A percentile compares a stretch with the other conserved stretches of the same genome.
These are phyloP conservation scores for Trichoplusia ni DNA, from an alignment of 1,140 invertebrate genomes.

Conservation along the genomic window DNA sequence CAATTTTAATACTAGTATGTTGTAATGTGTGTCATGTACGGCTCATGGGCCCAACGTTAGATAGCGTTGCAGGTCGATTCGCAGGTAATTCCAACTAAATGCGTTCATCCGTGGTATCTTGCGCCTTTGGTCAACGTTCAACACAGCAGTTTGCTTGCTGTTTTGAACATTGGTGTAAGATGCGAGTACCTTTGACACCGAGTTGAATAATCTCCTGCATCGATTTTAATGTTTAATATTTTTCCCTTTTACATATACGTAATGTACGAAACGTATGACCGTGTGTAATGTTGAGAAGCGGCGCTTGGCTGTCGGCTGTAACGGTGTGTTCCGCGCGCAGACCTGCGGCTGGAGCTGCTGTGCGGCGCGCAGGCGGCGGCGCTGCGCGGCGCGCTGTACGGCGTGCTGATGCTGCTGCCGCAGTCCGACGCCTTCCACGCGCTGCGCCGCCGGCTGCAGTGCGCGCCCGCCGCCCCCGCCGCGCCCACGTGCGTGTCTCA, in stretches of 20 bases:
- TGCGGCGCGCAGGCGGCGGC: slow-evolving; percentile 87
- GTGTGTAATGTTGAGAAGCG: not conserved
- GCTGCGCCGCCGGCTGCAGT: slow-evolving; percentile 92
- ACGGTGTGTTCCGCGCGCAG: slow-evolving; percentile 81
- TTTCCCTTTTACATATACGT: too few relatives aligned
- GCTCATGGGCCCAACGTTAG: too few relatives aligned
- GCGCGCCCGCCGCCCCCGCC: slow-evolving; percentile 85
- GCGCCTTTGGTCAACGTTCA: slow-evolving; percentile 21
- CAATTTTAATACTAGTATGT: too few relatives aligned
- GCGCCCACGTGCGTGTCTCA: slow-evolving; percentile 87
- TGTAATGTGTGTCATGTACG: too few relatives aligned
- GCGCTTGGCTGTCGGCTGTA: not conserved
- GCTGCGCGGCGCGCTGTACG: slow-evolving; percentile 95
- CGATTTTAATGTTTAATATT: not conserved
- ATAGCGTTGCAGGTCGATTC: too few relatives aligned
- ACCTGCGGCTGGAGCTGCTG: slow-evolving; percentile 95
- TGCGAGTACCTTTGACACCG: not conserved
- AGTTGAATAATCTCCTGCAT: too few relatives aligned
- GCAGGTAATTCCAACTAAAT: too few relatives aligned
- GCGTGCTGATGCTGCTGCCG: slow-evolving; percentile 97
- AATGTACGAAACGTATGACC: not conserved
- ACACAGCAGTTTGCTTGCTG: slow-evolving; percentile 14
- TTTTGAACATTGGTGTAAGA: slow-evolving; percentile 19
- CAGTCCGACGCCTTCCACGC: slow-evolving; percentile 98
- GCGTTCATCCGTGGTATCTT: not conserved